These are phyloP conservation scores for Drosophila melanica DNA, from an alignment of 1,140 invertebrate species.

Conservation along the genomic window DNA sequence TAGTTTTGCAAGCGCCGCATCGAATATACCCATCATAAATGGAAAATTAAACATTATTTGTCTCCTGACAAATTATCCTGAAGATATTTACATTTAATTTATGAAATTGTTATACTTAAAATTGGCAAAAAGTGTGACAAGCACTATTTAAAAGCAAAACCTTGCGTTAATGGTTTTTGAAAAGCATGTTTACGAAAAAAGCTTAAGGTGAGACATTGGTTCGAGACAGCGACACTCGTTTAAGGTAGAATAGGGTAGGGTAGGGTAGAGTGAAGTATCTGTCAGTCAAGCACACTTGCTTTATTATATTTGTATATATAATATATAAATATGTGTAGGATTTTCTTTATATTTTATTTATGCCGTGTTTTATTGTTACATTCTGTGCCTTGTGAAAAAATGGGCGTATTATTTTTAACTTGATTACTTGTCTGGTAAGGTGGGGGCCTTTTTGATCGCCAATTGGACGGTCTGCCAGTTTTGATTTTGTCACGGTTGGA, in stretches of 20 bases:
- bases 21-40: background rate
- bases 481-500: conserved; percentile 13
- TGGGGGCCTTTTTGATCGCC: conserved; percentile 22
- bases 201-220: no score
- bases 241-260: no score
- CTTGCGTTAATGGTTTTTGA: no score
- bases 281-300: background rate
- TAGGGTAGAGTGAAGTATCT: background rate
- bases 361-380: conserved; percentile 7
- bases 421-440: conserved; percentile 11
- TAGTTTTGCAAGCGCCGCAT: background rate
- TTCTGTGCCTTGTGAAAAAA: conserved; percentile 3
- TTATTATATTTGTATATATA: background rate
- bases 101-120: no score
- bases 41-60: no score
- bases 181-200: no score
- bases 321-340: background rate
- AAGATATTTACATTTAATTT: no score
- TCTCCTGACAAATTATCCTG: no score
- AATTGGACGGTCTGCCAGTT: conserved; percentile 33
- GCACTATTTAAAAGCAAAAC: no score
- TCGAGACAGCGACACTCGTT: no score
- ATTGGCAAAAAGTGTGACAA: no score
- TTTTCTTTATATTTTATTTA: background rate
- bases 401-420: conserved; percentile 40